Conservation (phyloP, 2,113 vertebrate species). For the Marmota monax region DNA sequence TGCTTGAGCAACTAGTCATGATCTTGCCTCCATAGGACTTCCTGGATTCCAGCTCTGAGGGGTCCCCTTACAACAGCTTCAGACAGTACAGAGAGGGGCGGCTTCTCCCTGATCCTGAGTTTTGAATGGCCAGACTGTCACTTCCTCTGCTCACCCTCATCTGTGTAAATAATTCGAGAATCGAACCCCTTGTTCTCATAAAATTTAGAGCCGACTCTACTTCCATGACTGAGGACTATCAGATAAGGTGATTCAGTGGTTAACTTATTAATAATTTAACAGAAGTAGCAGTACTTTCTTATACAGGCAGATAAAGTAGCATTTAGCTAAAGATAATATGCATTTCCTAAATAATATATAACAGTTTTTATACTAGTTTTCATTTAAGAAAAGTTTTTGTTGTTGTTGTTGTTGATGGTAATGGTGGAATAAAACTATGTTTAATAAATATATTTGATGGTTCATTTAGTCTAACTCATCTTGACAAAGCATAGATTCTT, state of each 20-base stretch:
- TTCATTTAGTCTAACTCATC: not conserved
- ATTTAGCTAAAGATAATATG: not conserved
- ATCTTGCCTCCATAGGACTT: rapidly evolving
- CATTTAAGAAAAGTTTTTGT: not conserved
- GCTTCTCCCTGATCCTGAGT: not conserved
- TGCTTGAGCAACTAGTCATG: rapidly evolving
- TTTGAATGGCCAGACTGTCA: no score
- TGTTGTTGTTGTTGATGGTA: not conserved
- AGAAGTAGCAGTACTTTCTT: not conserved
- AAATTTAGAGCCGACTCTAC: not conserved
- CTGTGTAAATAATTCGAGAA: not conserved
- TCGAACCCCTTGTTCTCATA: not conserved
- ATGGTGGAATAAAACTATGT: not conserved
- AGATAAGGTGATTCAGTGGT: not conserved
- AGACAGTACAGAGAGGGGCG: rapidly evolving
- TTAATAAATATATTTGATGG: not conserved
- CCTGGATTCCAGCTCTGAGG: not conserved
- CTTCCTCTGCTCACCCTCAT: not conserved
- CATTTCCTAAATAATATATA: not conserved
- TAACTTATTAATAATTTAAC: not conserved
- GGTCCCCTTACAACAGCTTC: rapidly evolving
- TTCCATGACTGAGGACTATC: not conserved
- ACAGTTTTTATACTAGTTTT: not conserved
- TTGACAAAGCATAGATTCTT: not conserved
- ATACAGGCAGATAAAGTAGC: not conserved